phyloP scores from a whole-genome alignment of 30 jellyfish, hydroid and myxozoan species.

The Aurelia aurita complex sp. Pacific region DNA sequence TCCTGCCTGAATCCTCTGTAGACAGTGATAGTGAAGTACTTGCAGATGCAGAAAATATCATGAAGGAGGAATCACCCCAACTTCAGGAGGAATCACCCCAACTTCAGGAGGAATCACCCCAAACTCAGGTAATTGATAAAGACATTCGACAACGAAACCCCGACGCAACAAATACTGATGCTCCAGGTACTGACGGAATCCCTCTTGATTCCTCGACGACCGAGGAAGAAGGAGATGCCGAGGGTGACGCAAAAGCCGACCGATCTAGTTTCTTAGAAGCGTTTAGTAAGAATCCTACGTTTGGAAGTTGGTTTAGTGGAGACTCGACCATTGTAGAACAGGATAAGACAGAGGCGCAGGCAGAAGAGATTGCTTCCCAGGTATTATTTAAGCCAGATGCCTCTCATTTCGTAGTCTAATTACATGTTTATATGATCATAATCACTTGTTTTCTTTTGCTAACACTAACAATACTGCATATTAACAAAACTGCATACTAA shows the following conservation, averaged over 20 bases:
- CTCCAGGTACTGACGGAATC: not conserved
- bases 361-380: constrained; percentile 86
- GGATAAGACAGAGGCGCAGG: constrained; percentile 74
- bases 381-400: constrained; percentile 12
- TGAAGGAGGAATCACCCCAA: constrained; percentile 3
- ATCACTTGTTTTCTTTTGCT: not conserved
- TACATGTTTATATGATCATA: too few relatives aligned
- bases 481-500: too few relatives aligned
- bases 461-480: too few relatives aligned
- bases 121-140: constrained; percentile 5
- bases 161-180: constrained; percentile 10
- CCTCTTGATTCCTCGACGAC: not conserved
- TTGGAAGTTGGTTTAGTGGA: constrained; percentile 73
- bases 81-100: not conserved
- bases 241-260: constrained; percentile 19
- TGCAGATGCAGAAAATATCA: constrained; percentile 8
- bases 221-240: not conserved
- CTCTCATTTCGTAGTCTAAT: too few relatives aligned
- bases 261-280: constrained; percentile 83
- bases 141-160: not conserved
- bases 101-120: constrained; percentile 10
- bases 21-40: constrained; percentile 60
- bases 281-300: constrained; percentile 62
- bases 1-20: constrained; percentile 69
- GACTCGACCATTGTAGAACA: constrained; percentile 68